phyloP scores from a whole-genome alignment of 2,888 invertebrate genomes.

The Acleris laterana region DNA sequence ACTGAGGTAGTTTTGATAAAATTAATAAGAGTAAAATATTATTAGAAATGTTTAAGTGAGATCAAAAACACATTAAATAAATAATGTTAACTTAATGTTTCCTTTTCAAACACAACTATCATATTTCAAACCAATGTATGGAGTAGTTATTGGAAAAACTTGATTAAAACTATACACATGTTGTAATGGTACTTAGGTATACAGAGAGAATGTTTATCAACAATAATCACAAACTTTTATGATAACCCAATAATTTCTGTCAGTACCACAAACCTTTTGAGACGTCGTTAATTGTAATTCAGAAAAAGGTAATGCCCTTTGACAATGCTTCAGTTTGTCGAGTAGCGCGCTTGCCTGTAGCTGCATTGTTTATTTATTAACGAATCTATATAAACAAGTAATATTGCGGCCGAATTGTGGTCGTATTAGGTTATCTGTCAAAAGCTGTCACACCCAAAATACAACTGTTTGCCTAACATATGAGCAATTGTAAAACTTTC shows the following conservation, averaged over 20 bases:
- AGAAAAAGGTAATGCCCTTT: constrained; percentile 71
- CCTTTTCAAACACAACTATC: no score
- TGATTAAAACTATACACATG: no score
- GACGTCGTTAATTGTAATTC: constrained; percentile 86
- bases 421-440: constrained; percentile 58
- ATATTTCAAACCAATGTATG: no score
- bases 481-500: constrained; percentile 3
- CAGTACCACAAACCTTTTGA: constrained; percentile 85
- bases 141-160: no score
- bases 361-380: constrained; percentile 60
- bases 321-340: constrained; percentile 82
- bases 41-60: no score
- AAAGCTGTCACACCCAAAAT: constrained; percentile 39
- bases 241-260: constrained; percentile 2
- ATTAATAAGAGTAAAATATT: no score
- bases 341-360: constrained; percentile 83
- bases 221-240: constrained; percentile 21
- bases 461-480: constrained; percentile 26
- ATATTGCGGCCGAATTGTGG: constrained; percentile 30
- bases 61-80: no score
- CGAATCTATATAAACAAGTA: constrained; percentile 12
- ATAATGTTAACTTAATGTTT: no score
- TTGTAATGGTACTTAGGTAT: no score
- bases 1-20: no score
- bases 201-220: constrained; percentile 25